Base-by-base conservation (phyloP, 2,797 vertebrate genomes). In the Meda fulgida region DNA sequence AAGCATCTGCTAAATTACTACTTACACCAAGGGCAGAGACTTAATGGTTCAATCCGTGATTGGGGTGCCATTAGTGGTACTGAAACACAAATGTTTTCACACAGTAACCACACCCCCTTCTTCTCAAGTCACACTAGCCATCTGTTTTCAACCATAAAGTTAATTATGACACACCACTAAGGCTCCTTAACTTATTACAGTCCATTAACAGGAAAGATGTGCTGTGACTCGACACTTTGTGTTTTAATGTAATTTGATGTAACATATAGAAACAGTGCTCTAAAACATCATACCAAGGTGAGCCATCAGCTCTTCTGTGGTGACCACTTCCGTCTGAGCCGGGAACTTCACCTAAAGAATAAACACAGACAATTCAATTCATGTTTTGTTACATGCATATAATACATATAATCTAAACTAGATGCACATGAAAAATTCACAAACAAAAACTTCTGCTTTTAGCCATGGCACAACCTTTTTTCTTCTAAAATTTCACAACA, bases 261-360 rank as follows among this genome's bases (percentile, higher is more conserved):
- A n/a, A 36, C 5, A 2, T 75, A 53, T 34, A 8, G 21, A 76
- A 55, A 19, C 7, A 36, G 26, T 8, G 19, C 60, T 66, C 19
- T 48, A 51, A 79, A 51, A 36, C 79, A 40, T 72, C 93, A 93
- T 93, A 99, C 98, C 98, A 5, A 99, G 92, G 80, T 98, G 97
- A 43, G 97, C 92, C 97, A 99, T 97, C 89, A 99, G 95, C 84
- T 98, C 97, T 26, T 98, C 97, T 0, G 96, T 95, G 0, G 97
- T 96, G 91, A 99, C 90, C 51, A 98, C 95, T 90, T 98, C 97
- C 48, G 96, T 98, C 93, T 98, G 96, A 0, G 93, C 94, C 0
- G 97, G 95, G 77, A 99, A 94, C 85, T 97, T 96, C 19, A 97
- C 97, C 98, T 98, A 91, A 1, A 67, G 21, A 85, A n/a, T 83